A percentile compares a stretch with the other conserved stretches of the same genome.
phyloP scores from a whole-genome alignment of 2,888 invertebrate genomes.

The Cephus pulcher region DNA sequence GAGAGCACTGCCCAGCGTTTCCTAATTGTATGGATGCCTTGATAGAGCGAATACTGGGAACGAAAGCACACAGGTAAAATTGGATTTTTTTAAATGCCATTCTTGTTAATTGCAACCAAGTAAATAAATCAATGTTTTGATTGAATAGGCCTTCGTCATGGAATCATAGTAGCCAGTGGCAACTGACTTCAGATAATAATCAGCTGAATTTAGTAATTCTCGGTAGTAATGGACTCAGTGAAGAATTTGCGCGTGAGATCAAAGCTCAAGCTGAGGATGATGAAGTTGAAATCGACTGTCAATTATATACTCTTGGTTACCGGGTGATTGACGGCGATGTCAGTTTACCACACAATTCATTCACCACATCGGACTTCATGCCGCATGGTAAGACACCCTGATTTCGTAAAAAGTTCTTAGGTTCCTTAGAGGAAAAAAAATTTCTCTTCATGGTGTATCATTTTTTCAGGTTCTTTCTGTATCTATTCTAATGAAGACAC shows the following conservation, averaged over 20 bases:
- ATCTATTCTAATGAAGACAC: slow-evolving; percentile 92
- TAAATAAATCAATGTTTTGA: not conserved
- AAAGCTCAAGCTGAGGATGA: slow-evolving; percentile 88
- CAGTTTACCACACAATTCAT: slow-evolving; percentile 81
- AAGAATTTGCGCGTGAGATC: slow-evolving; percentile 88
- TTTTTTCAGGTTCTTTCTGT: slow-evolving; percentile 78
- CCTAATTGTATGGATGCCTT: slow-evolving; percentile 85
- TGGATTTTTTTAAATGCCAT: not conserved
- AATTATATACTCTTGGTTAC: slow-evolving; percentile 85
- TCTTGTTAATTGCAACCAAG: not conserved
- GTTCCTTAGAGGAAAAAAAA: not conserved
- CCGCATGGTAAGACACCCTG: slow-evolving; percentile 79
- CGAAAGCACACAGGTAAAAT: slow-evolving; percentile 73
- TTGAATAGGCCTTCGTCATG: slow-evolving; percentile 71
- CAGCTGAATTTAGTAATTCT: slow-evolving; percentile 89
- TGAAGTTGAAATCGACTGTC: slow-evolving; percentile 84
- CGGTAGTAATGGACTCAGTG: slow-evolving; percentile 87
- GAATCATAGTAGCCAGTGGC: slow-evolving; percentile 75
- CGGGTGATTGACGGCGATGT: slow-evolving; percentile 90
- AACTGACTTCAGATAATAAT: slow-evolving; percentile 75
- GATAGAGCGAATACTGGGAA: slow-evolving; percentile 77
- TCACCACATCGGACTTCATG: slow-evolving; percentile 86
- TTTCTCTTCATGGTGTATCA: not conserved
- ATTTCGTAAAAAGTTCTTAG: not conserved
- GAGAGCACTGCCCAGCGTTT: slow-evolving; percentile 93